Percentiles rank a stretch among this genome's conserved stretches.
Evolutionary conservation across 1,140 invertebrate genomes (phyloP).

Genomic region (Drosophila paulistorum): DNA sequence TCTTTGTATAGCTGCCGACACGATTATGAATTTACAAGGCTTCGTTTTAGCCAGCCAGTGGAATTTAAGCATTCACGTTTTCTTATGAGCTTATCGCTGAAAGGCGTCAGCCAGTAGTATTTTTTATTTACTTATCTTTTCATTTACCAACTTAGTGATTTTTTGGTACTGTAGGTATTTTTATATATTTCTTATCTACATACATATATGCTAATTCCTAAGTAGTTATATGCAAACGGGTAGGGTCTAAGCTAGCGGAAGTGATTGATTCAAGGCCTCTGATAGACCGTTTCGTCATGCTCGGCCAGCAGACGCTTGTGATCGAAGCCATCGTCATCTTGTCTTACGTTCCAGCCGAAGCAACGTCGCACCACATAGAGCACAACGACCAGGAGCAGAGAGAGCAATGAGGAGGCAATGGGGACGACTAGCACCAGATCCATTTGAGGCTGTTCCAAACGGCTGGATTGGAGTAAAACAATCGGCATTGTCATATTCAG

Average conservation of each 20-base stretch:
- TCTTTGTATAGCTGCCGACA: too few relatives aligned
- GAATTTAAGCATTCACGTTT: not conserved
- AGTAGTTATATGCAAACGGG: not conserved
- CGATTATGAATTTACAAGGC: too few relatives aligned
- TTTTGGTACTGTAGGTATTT: not conserved
- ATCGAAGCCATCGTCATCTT: conserved; percentile 50
- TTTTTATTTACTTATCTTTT: conserved; percentile 1
- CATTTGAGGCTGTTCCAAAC: conserved; percentile 51
- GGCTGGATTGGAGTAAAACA: conserved; percentile 54
- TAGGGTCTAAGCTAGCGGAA: not conserved
- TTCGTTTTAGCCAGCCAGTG: not conserved
- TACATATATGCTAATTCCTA: not conserved
- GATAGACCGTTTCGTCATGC: conserved; percentile 31
- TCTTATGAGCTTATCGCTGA: not conserved
- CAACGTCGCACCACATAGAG: conserved; percentile 52
- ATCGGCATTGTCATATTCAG: conserved; percentile 67
- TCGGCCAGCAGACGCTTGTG: conserved; percentile 48
- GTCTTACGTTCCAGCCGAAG: conserved; percentile 48
- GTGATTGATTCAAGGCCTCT: conserved; percentile 14
- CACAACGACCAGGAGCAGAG: conserved; percentile 40
- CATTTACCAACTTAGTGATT: not conserved
- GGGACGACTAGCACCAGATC: conserved; percentile 59
- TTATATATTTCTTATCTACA: conserved; percentile 12
- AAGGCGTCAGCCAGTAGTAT: not conserved
- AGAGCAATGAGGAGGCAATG: conserved; percentile 47